Conservation (phyloP, 2,797 vertebrate genomes). For the Acrossocheilus wenchowensis region DNA sequence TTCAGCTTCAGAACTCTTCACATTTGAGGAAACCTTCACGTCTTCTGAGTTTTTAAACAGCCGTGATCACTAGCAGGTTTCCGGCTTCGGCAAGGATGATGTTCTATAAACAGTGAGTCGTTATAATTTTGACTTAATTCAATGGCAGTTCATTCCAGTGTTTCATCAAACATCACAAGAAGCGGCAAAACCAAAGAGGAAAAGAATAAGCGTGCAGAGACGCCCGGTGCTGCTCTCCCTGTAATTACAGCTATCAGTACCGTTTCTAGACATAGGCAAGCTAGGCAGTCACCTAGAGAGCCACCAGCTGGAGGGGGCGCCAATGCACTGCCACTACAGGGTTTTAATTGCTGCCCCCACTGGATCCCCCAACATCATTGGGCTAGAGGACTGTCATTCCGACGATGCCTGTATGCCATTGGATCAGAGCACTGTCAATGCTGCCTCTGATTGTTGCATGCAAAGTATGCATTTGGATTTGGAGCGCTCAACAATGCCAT, state of each 20-base stretch:
- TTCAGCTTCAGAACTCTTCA: slow-evolving; percentile 6
- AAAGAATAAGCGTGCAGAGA: slow-evolving; percentile 59
- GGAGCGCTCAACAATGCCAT: too few relatives aligned
- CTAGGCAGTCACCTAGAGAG: too few relatives aligned
- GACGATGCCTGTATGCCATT: too few relatives aligned
- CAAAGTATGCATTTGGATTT: too few relatives aligned
- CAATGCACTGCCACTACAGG: too few relatives aligned
- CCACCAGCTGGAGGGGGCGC: too few relatives aligned
- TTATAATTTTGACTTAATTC: slow-evolving; percentile 55
- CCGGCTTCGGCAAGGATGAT: slow-evolving; percentile 8
- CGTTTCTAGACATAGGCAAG: too few relatives aligned
- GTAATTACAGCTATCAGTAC: slow-evolving; percentile 70
- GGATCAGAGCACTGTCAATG: too few relatives aligned
- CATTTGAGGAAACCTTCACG: slow-evolving; percentile 7
- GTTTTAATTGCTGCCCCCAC: too few relatives aligned
- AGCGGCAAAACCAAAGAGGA: slow-evolving; percentile 18
- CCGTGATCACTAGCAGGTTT: neutral
- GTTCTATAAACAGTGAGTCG: slow-evolving; percentile 43
- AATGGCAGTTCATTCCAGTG: slow-evolving; percentile 46
- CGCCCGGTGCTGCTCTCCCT: slow-evolving; percentile 63
- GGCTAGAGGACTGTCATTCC: too few relatives aligned
- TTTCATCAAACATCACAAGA: slow-evolving; percentile 53
- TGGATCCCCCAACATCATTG: too few relatives aligned
- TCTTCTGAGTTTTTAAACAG: slow-evolving; percentile 15
- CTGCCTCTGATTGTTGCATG: too few relatives aligned